Base-by-base conservation (phyloP, 1,140 invertebrate genomes). In the Bombus ignitus region DNA sequence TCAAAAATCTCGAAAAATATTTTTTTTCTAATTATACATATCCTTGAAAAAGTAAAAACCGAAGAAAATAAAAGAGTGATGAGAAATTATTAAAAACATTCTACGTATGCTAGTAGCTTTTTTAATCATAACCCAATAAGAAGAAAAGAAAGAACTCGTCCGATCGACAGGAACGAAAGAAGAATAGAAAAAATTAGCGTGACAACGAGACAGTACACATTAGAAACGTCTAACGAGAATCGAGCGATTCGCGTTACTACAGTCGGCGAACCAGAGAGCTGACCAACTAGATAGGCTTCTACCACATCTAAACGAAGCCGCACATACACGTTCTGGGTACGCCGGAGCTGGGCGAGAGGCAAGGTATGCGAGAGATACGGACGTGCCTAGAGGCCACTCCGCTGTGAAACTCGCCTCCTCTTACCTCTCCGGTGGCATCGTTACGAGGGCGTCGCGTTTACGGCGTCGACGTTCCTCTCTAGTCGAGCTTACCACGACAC, bases 371-470 rank as follows among this genome's bases (percentile, higher is more conserved):
- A 39, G 59, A 39, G 37, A 76, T 35, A 59, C 42, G 81, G 66
- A 76, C 62, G 73, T 68, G 81, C 73, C 81, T 83, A 68, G 62
- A 75, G 66, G 47, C 53, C 66, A 82, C 86, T 74, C 87, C 68
- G 83, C 62, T 84, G 71, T 80, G 83, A 89, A 78, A 83, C 77
- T 88, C 57, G 78, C 62, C 70, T 74, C 84, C 77, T 83, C 73
- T 82, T 88, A 87, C 79, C 89, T 93, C 93, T 91, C 92, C 89
- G 93, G 92, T 91, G 91, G 92, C 92, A 90, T 93, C 92, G 91
- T 93, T 92, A 92, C 93, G 92, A 93, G 92, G 92, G 92, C 92
- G 93, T 92, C 92, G 92, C 92, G 89, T 93, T 93, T 93, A 93
- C 91, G 92, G 90, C 92, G 92, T 91, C 92, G 92, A 92, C 92